phyloP scores from a whole-genome alignment of 2,113 vertebrate genomes.

The Cercocebus atys region DNA sequence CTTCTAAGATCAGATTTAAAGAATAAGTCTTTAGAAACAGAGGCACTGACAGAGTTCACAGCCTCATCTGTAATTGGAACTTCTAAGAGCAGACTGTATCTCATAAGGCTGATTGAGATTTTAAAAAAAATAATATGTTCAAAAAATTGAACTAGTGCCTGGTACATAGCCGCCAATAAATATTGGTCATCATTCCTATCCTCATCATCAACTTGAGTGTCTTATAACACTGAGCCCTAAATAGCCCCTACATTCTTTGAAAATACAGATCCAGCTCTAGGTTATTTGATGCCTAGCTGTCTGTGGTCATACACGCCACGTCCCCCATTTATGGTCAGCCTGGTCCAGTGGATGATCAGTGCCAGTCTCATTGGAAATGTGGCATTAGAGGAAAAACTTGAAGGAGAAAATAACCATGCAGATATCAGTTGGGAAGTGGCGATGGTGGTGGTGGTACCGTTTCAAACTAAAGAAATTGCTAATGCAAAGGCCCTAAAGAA shows the following conservation, averaged over 20 bases:
- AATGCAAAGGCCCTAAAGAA: not conserved
- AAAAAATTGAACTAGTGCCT: not conserved
- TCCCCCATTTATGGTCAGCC: fast-evolving
- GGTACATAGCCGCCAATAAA: not conserved
- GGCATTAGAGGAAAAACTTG: not conserved
- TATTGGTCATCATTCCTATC: not conserved
- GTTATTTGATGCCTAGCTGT: not conserved
- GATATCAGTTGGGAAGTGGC: not conserved
- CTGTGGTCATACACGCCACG: not conserved
- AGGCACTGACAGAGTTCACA: not conserved
- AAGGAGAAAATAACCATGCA: not conserved
- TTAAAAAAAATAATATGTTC: not conserved
- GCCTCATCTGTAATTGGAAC: not conserved
- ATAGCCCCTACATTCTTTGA: not conserved
- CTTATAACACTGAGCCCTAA: not conserved
- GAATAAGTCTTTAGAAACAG: not conserved
- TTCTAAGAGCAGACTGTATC: not conserved
- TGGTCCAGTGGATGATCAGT: not conserved
- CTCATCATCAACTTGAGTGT: not conserved
- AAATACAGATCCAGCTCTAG: not conserved
- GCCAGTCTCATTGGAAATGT: not conserved
- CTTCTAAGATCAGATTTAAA: not conserved
- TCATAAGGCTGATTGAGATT: not conserved
- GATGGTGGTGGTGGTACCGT: too few species aligned
- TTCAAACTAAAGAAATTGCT: not conserved